phyloP scores from a whole-genome alignment of 2,888 invertebrate genomes.

The Mantis religiosa region DNA sequence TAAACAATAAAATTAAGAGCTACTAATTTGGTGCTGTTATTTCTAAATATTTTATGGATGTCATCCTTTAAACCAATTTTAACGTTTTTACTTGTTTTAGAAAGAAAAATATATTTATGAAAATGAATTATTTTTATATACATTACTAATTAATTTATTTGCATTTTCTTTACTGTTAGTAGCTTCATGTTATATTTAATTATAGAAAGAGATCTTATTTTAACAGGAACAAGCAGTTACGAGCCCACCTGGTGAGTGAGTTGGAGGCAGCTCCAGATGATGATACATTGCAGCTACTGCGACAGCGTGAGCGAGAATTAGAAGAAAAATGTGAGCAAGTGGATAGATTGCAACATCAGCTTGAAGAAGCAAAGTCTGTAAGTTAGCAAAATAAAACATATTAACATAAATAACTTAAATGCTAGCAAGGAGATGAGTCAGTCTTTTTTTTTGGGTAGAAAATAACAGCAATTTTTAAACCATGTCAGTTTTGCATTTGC shows the following conservation, averaged over 20 bases:
- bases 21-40: too few relatives aligned
- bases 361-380: conserved; percentile 33
- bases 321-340: conserved; percentile 45
- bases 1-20: too few relatives aligned
- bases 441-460: neutral
- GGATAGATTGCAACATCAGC: conserved; percentile 49
- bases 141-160: too few relatives aligned
- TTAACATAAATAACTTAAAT: neutral
- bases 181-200: too few relatives aligned
- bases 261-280: conserved; percentile 51
- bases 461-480: neutral
- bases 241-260: conserved; percentile 67
- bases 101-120: too few relatives aligned
- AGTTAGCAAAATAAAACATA: neutral
- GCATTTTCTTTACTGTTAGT: too few relatives aligned
- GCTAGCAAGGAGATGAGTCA: neutral
- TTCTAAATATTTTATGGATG: too few relatives aligned
- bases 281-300: conserved; percentile 31
- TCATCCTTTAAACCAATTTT: too few relatives aligned
- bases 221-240: conserved; percentile 66
- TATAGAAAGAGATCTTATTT: neutral
- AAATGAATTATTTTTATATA: too few relatives aligned
- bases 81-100: too few relatives aligned
- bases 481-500: neutral
- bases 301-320: conserved; percentile 36